Conservation (phyloP, 2,888 invertebrate genomes). For the Athalia cordata region DNA sequence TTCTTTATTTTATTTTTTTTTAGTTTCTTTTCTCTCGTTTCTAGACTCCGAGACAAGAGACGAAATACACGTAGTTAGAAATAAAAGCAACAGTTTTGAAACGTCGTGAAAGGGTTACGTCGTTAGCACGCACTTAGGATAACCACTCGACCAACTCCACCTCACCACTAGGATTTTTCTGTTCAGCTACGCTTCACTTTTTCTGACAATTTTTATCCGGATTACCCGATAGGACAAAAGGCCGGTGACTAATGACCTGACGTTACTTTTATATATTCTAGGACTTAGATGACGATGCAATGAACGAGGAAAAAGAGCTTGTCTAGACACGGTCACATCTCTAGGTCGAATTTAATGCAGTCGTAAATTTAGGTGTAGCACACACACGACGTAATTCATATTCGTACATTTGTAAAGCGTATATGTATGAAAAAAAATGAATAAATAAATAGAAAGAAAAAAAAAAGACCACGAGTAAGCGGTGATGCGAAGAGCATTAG, state of each 20-base stretch:
- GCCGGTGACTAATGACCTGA: neutral
- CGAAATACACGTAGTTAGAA: constrained; percentile 40
- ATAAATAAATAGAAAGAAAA: neutral
- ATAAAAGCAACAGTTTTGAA: constrained; percentile 14
- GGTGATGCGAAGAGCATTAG: constrained; percentile 54
- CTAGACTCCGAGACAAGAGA: constrained; percentile 1
- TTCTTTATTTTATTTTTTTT: too few relatives aligned
- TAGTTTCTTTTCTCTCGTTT: neutral
- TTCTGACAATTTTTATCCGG: constrained; percentile 17
- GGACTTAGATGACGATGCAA: neutral
- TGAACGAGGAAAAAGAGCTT: neutral
- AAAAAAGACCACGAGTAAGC: neutral
- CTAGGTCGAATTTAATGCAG: neutral
- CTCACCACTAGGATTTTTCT: neutral
- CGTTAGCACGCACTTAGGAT: constrained; percentile 50
- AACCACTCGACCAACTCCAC: constrained; percentile 36
- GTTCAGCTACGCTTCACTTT: constrained; percentile 19
- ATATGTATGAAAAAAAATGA: neutral
- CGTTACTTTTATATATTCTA: constrained; percentile 12
- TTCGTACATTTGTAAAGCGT: neutral
- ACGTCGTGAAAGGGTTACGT: constrained; percentile 48
- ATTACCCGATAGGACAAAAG: constrained; percentile 25
- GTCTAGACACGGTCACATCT: too few relatives aligned
- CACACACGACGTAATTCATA: neutral
- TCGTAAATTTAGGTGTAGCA: neutral